Evolutionary conservation across 2,888 invertebrate species (phyloP).

Genomic region (Cheilosia pagana): DNA sequence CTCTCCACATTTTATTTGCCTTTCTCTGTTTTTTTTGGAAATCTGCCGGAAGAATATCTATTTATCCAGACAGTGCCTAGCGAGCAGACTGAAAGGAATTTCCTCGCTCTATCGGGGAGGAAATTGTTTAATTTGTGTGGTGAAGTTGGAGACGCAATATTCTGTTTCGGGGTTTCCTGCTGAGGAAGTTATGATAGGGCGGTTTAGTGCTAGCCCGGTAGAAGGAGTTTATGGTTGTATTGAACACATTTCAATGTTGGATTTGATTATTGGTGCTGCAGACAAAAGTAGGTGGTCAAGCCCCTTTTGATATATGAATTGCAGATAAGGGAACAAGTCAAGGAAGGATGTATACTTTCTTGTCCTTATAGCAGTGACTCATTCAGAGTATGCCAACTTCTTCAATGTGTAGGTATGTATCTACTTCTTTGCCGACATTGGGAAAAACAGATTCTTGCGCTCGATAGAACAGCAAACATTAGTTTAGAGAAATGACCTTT

Average conservation of each 20-base stretch:
- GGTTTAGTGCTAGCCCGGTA: conserved; percentile 3
- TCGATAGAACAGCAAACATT: conserved; percentile 19
- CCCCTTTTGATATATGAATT: conserved; percentile 11
- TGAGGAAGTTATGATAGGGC: conserved; percentile 51
- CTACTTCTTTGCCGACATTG: background rate
- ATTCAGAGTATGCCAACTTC: conserved; percentile 18
- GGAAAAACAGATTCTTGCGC: conserved; percentile 15
- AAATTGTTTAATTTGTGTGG: conserved; percentile 65
- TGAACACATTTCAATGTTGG: conserved; percentile 39
- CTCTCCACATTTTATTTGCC: conserved; percentile 13
- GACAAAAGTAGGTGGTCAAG: conserved; percentile 2
- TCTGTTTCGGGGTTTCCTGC: conserved; percentile 44
- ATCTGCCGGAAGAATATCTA: conserved; percentile 73
- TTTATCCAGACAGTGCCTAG: conserved; percentile 62
- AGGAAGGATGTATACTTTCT: background rate
- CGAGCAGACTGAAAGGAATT: conserved; percentile 67
- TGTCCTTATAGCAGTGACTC: conserved; percentile 20
- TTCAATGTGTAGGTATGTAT: background rate
- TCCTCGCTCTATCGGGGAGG: conserved; percentile 30
- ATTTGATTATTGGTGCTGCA: conserved; percentile 16
- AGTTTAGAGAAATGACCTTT: conserved; percentile 7
- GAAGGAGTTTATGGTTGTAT: conserved; percentile 1
- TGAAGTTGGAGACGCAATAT: conserved; percentile 21
- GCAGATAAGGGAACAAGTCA: background rate
- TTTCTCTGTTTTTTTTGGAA: conserved; percentile 40